Evolutionary conservation across 2,113 vertebrate species (phyloP).

Genomic region (Girardinichthys multiradiatus): DNA sequence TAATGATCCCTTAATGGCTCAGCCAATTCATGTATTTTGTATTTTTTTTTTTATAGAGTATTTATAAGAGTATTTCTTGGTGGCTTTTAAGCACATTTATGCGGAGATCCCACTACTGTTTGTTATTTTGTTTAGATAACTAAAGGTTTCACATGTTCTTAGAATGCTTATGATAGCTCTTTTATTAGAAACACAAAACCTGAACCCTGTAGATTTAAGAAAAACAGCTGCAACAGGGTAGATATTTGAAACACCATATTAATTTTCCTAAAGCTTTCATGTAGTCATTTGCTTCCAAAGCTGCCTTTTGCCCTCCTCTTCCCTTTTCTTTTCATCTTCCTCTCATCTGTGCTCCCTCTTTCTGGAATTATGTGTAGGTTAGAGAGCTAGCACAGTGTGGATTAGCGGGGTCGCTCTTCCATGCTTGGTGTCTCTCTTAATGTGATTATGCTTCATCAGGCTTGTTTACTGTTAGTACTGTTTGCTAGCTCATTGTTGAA

Average conservation of each 20-base stretch:
- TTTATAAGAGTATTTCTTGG: background rate
- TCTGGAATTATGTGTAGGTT: constrained; percentile 89
- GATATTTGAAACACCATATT: constrained; percentile 66
- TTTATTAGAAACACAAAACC: background rate
- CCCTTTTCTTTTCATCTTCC: constrained; percentile 36
- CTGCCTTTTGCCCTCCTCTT: constrained; percentile 63
- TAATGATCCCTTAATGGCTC: too few relatives aligned
- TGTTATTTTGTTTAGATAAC: background rate
- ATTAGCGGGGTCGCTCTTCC: constrained; percentile 86
- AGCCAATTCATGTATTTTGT: too few relatives aligned
- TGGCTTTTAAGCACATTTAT: background rate
- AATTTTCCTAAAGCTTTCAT: constrained; percentile 84
- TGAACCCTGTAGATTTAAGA: constrained; percentile 8
- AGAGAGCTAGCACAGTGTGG: constrained; percentile 80
- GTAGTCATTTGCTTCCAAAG: constrained; percentile 87
- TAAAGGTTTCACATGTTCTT: background rate
- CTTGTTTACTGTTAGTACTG: constrained; percentile 91
- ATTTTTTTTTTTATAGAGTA: background rate
- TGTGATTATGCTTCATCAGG: constrained; percentile 93
- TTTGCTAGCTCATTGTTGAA: constrained; percentile 77
- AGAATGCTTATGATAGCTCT: constrained; percentile 24
- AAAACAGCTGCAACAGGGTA: constrained; percentile 14
- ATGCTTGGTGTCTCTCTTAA: constrained; percentile 87
- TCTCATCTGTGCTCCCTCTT: constrained; percentile 72
- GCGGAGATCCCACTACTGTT: background rate